A percentile compares a stretch with the other conserved stretches of the same genome.
Evolutionary conservation across 1,140 invertebrate genomes (phyloP).

Genomic region (Zaprionus kolodkinae): DNA sequence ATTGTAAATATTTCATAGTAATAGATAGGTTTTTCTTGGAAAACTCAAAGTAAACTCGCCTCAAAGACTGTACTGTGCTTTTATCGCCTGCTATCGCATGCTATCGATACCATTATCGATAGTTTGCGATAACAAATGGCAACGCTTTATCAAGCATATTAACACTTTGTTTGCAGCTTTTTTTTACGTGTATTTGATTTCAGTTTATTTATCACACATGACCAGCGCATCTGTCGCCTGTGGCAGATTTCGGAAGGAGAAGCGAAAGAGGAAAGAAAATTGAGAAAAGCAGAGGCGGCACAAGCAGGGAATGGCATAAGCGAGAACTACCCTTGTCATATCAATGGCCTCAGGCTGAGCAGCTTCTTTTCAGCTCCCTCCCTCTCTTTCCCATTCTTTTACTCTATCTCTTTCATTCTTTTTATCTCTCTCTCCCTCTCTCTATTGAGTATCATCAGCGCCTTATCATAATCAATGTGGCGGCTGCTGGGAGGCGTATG

Average conservation of each 20-base stretch:
- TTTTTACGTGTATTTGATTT: neutral
- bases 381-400: no score
- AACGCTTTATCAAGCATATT: neutral
- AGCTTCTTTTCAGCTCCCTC: neutral
- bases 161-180: neutral
- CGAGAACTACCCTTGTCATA: constrained; percentile 1
- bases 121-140: neutral
- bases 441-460: neutral
- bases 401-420: no score
- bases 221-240: neutral
- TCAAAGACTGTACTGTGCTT: neutral
- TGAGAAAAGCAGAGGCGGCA: neutral
- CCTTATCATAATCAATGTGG: constrained; percentile 1
- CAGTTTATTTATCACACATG: neutral
- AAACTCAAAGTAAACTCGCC: no score
- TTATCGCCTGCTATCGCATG: neutral
- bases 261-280: neutral
- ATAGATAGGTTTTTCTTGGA: no score
- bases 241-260: neutral
- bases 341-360: neutral
- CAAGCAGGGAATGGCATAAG: neutral
- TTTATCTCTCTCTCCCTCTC: neutral
- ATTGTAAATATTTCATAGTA: no score
- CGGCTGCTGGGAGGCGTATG: neutral
- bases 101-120: neutral